Percentiles rank a stretch among this genome's conserved stretches.
These are phyloP conservation scores for Pteria penguin DNA, from an alignment of 2,888 invertebrate genomes.

Conservation along the genomic window DNA sequence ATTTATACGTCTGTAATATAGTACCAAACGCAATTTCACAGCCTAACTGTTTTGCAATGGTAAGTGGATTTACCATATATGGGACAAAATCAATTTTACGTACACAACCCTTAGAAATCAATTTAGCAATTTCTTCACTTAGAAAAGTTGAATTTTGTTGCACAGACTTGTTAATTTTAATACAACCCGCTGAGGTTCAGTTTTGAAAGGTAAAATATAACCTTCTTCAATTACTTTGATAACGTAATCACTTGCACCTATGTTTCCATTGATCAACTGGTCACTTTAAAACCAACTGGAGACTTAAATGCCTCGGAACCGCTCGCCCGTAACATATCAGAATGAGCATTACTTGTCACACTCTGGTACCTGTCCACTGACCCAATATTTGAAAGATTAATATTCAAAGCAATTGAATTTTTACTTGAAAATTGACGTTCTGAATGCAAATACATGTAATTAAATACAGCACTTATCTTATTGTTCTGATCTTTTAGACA, in stretches of 20 bases:
- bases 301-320: background rate
- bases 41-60: constrained; percentile 29
- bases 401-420: background rate
- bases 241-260: constrained; percentile 30
- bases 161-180: constrained; percentile 22
- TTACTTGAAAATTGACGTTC: background rate
- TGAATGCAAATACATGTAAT: background rate
- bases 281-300: background rate
- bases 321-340: background rate
- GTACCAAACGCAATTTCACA: constrained; percentile 28
- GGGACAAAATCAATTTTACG: constrained; percentile 6
- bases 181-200: background rate
- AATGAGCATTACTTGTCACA: background rate
- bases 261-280: background rate
- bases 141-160: constrained; percentile 7
- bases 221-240: background rate
- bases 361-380: background rate
- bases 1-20: constrained; percentile 44
- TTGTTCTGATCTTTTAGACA: constrained; percentile 3
- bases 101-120: constrained; percentile 25
- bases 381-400: background rate
- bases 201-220: constrained; percentile 14
- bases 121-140: constrained; percentile 9
- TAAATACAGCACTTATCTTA: background rate
- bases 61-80: constrained; percentile 35